Conservation (phyloP, 2,797 vertebrate genomes). For the Poeciliopsis turneri region DNA sequence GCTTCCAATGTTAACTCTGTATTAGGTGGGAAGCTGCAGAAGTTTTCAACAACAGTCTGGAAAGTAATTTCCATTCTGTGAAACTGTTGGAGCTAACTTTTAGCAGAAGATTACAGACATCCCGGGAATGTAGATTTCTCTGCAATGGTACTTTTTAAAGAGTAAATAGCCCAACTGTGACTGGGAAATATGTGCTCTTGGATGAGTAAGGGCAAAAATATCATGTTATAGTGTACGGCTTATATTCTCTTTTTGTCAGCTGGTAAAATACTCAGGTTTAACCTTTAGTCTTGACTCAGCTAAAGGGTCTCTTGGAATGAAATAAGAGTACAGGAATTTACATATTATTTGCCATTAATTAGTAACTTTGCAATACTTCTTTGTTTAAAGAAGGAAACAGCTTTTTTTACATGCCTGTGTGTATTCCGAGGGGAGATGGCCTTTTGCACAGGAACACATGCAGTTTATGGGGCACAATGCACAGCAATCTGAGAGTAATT, state of each 20-base stretch:
- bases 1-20: slow-evolving; percentile 45
- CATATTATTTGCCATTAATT: slow-evolving; percentile 56
- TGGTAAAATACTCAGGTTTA: slow-evolving; percentile 19
- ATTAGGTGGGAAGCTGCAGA: slow-evolving; percentile 54
- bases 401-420: slow-evolving; percentile 34
- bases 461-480: slow-evolving; percentile 40
- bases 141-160: slow-evolving; percentile 10
- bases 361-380: slow-evolving; percentile 24
- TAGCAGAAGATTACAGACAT: slow-evolving; percentile 31
- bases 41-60: slow-evolving; percentile 23
- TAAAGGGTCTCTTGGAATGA: slow-evolving; percentile 30
- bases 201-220: slow-evolving; percentile 24
- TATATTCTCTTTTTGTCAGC: slow-evolving; percentile 17
- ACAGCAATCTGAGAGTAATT: slow-evolving; percentile 82
- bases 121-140: slow-evolving; percentile 1
- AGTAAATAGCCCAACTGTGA: slow-evolving; percentile 51
- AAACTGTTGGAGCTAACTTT: slow-evolving; percentile 17
- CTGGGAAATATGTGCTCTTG: slow-evolving; percentile 32
- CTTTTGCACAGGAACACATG: slow-evolving; percentile 38
- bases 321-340: slow-evolving; percentile 28
- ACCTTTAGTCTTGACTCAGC: slow-evolving; percentile 19
- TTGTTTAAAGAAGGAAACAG: slow-evolving; percentile 56
- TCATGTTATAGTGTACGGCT: slow-evolving; percentile 22
- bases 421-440: slow-evolving; percentile 29
- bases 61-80: slow-evolving; percentile 12